A percentile compares a stretch with the other conserved stretches of the same genome.
Evolutionary conservation across 2,113 vertebrate species (phyloP).

Genomic region (Tetraodon nigroviridis): DNA sequence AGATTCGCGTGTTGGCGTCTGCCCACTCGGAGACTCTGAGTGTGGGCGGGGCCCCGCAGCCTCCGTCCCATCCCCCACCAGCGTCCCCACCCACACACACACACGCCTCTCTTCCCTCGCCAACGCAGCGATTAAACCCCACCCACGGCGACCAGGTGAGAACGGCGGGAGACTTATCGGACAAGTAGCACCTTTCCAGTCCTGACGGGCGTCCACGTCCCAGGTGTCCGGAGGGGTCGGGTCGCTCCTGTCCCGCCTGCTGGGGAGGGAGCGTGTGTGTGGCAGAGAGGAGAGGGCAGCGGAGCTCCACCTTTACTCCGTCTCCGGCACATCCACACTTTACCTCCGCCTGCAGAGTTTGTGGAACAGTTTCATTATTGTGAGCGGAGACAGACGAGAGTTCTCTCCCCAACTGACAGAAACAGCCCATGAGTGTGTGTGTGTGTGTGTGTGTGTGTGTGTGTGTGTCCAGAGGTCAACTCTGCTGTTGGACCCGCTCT

Average conservation of each 20-base stretch:
- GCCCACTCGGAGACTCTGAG: conserved; percentile 45
- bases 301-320: conserved; percentile 71
- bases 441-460: conserved; percentile 30
- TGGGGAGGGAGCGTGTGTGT: conserved; percentile 11
- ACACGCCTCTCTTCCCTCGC: background rate
- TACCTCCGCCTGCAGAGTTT: conserved; percentile 70
- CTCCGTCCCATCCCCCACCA: conserved; percentile 11
- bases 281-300: conserved; percentile 36
- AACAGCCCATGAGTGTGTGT: conserved; percentile 31
- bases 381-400: conserved; percentile 35
- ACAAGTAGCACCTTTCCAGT: background rate
- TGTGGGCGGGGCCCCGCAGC: conserved; percentile 12
- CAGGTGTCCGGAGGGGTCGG: conserved; percentile 24
- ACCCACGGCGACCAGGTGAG: conserved; percentile 21
- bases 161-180: background rate
- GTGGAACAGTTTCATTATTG: conserved; percentile 74
- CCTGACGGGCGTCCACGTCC: background rate
- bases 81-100: conserved; percentile 1
- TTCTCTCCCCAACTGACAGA: too few species aligned
- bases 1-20: conserved; percentile 2
- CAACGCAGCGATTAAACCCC: background rate
- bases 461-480: conserved; percentile 66
- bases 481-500: conserved; percentile 61
- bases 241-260: conserved; percentile 37
- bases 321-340: conserved; percentile 64